These are phyloP conservation scores for Psix sp. DNA, from an alignment of 1,140 invertebrate genomes.

Conservation along the genomic window DNA sequence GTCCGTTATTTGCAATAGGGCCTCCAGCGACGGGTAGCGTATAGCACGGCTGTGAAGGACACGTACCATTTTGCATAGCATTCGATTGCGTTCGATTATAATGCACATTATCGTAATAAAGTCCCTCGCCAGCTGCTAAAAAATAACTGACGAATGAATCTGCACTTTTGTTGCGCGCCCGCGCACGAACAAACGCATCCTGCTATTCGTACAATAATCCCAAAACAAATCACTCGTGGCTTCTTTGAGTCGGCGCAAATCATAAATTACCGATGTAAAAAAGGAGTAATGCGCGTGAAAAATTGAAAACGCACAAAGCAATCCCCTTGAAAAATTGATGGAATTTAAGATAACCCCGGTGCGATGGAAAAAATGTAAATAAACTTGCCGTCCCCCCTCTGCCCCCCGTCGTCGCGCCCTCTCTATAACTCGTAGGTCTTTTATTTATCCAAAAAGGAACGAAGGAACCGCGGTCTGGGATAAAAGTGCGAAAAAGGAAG, in stretches of 20 bases:
- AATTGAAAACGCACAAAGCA: constrained; percentile 60
- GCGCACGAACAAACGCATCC: constrained; percentile 48
- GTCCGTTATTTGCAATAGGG: too few species aligned
- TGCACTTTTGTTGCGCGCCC: constrained; percentile 60
- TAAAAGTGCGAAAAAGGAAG: constrained; percentile 57
- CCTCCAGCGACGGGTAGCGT: too few species aligned
- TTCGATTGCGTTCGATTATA: constrained; percentile 49
- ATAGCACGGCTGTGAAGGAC: too few species aligned
- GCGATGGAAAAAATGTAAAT: constrained; percentile 55
- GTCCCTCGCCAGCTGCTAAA: constrained; percentile 44
- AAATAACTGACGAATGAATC: constrained; percentile 60
- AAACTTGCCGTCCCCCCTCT: constrained; percentile 32
- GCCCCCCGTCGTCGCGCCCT: background rate
- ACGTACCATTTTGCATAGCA: too few species aligned
- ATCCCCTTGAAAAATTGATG: constrained; percentile 60
- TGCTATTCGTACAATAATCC: constrained; percentile 60
- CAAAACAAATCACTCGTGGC: constrained; percentile 55
- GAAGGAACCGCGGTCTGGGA: constrained; percentile 7
- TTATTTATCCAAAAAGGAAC: constrained; percentile 42
- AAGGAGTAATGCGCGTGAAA: constrained; percentile 56
- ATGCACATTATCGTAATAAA: constrained; percentile 47
- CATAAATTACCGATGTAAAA: constrained; percentile 56
- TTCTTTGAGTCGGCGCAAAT: constrained; percentile 52
- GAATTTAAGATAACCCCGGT: constrained; percentile 57
- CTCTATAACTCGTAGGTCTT: constrained; percentile 14